phyloP scores from a whole-genome alignment of 2,888 invertebrate genomes.

The Criorhina ranunculi region DNA sequence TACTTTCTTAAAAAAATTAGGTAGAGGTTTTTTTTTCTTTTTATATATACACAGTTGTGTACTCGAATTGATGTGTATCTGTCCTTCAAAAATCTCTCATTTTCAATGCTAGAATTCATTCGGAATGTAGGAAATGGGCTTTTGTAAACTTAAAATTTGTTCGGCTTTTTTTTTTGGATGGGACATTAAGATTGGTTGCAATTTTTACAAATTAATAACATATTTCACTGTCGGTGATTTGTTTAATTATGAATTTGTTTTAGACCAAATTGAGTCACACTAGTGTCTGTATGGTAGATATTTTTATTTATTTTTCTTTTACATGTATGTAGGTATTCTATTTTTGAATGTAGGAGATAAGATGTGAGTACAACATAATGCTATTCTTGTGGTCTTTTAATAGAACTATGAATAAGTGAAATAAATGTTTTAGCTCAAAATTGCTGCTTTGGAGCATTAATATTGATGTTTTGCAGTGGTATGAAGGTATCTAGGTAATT shows the following conservation, averaged over 20 bases:
- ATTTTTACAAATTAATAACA: slow-evolving; percentile 47
- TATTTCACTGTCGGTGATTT: slow-evolving; percentile 27
- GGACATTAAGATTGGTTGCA: slow-evolving; percentile 21
- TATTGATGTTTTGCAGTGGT: slow-evolving; percentile 7
- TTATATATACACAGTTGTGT: not conserved
- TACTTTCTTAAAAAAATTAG: slow-evolving; percentile 1
- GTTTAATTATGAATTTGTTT: slow-evolving; percentile 29
- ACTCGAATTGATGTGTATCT: slow-evolving; percentile 38
- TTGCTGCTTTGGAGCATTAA: slow-evolving; percentile 47
- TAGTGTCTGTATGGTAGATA: not conserved
- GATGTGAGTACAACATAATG: slow-evolving; percentile 59
- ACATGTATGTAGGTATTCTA: slow-evolving; percentile 30
- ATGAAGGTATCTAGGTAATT: not conserved
- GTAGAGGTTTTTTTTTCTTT: not conserved
- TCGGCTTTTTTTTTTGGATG: slow-evolving; percentile 13
- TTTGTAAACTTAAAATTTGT: not conserved
- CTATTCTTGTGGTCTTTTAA: slow-evolving; percentile 57
- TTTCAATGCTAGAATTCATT: slow-evolving; percentile 57
- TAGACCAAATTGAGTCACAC: slow-evolving; percentile 49
- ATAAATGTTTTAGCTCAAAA: slow-evolving; percentile 60
- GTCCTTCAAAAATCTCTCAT: slow-evolving; percentile 67
- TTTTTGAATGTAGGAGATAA: slow-evolving; percentile 37
- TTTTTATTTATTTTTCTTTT: not conserved
- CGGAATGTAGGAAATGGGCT: slow-evolving; percentile 57
- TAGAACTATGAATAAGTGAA: slow-evolving; percentile 67